These are phyloP conservation scores for Hippocampus guttulatus DNA, from an alignment of 2,113 vertebrate genomes.

Conservation along the genomic window DNA sequence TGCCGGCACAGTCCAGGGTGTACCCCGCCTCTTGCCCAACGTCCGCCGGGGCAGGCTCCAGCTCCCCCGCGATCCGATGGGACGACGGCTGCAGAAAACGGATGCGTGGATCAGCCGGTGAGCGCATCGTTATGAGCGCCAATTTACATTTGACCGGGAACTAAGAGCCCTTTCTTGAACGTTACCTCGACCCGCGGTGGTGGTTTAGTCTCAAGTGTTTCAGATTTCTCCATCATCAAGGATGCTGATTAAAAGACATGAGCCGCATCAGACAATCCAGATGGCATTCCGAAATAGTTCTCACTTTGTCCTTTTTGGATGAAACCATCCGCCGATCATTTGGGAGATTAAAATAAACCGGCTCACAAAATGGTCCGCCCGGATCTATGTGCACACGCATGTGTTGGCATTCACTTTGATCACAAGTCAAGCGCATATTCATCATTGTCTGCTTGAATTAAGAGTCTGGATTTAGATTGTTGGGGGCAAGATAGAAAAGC, in stretches of 20 bases:
- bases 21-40: not conserved
- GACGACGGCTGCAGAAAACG: not conserved
- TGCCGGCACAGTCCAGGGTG: not conserved
- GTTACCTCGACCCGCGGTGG: not conserved
- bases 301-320: constrained; percentile 4
- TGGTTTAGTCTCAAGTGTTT: not conserved
- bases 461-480: constrained; percentile 46
- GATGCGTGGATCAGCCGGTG: not conserved
- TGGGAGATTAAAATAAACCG: constrained; percentile 15
- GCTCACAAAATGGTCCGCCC: constrained; percentile 9
- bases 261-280: constrained; percentile 15
- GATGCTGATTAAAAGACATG: constrained; percentile 8
- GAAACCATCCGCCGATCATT: not conserved
- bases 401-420: constrained; percentile 4
- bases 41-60: not conserved
- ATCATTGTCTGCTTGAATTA: constrained; percentile 46
- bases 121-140: constrained; percentile 9
- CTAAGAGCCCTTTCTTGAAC: constrained; percentile 9
- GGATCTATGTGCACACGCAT: not conserved
- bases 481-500: constrained; percentile 27
- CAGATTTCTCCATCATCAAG: constrained; percentile 11
- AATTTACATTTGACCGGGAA: constrained; percentile 24
- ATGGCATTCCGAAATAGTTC: constrained; percentile 29
- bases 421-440: constrained; percentile 36
- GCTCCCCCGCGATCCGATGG: not conserved